phyloP scores from a whole-genome alignment of 2,113 vertebrate species.

The Epinephelus moara region DNA sequence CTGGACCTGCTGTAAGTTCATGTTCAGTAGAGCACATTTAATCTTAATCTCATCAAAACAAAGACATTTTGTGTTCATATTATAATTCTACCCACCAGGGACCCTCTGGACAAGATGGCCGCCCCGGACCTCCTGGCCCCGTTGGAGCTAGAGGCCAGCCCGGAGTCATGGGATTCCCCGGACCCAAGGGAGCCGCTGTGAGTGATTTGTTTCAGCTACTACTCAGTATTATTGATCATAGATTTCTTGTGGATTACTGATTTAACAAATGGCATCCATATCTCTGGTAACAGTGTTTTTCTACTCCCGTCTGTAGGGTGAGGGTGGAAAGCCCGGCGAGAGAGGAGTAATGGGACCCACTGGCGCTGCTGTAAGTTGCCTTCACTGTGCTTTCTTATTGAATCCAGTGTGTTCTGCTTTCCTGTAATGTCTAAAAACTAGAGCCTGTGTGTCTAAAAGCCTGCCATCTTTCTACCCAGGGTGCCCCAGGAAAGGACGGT shows the following conservation, averaged over 20 bases:
- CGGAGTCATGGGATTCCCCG: slow-evolving; percentile 99
- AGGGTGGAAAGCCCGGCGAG: slow-evolving; percentile 94
- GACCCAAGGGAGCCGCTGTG: slow-evolving; percentile 97
- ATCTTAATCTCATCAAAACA: neutral
- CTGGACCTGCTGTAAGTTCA: slow-evolving; percentile 91
- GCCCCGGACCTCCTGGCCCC: slow-evolving; percentile 92
- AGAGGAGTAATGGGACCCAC: slow-evolving; percentile 91
- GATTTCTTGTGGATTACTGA: neutral
- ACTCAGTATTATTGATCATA: neutral
- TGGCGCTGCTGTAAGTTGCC: slow-evolving; percentile 88
- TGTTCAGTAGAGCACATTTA: neutral
- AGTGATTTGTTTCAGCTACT: slow-evolving; percentile 56
- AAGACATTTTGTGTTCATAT: neutral
- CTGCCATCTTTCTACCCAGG: slow-evolving; percentile 80
- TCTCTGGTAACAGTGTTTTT: neutral
- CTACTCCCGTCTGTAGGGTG: slow-evolving; percentile 85
- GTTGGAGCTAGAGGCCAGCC: slow-evolving; percentile 95
- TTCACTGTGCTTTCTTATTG: neutral
- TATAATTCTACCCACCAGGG: slow-evolving; percentile 82
- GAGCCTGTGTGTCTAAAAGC: slow-evolving; percentile 16
- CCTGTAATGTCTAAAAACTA: neutral
- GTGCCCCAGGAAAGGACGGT: slow-evolving; percentile 94
- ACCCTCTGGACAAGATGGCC: slow-evolving; percentile 95
- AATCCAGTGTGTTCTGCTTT: neutral
- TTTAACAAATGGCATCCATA: neutral